These are phyloP conservation scores for Cancer borealis DNA, from an alignment of 2,888 invertebrate genomes.

Conservation along the genomic window DNA sequence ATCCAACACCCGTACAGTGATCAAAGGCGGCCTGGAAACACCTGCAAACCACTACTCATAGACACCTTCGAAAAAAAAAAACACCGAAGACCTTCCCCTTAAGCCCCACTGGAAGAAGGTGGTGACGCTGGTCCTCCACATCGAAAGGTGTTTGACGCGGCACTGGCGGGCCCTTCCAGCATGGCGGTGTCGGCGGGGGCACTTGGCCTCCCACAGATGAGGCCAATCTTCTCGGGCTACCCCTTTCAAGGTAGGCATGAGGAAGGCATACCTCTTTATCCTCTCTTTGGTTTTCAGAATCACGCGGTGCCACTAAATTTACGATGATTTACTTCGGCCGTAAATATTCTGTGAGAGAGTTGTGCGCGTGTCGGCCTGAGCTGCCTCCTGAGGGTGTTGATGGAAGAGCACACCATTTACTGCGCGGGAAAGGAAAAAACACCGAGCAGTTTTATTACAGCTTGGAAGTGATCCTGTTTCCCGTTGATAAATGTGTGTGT, in stretches of 20 bases:
- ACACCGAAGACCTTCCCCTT: background rate
- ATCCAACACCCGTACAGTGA: background rate
- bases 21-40: background rate
- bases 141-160: background rate
- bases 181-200: constrained; percentile 70
- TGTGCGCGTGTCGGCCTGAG: background rate
- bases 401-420: background rate
- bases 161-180: constrained; percentile 56
- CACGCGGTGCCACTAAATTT: constrained; percentile 27
- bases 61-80: background rate
- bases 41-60: background rate
- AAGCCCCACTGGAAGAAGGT: background rate
- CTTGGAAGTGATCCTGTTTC: constrained; percentile 30
- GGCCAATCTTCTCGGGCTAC: constrained; percentile 75
- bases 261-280: background rate
- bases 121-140: background rate
- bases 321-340: background rate
- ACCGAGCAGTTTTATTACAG: background rate
- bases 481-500: background rate
- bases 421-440: background rate
- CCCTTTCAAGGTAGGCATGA: constrained; percentile 72
- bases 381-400: constrained; percentile 29
- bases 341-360: background rate
- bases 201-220: constrained; percentile 70
- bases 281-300: constrained; percentile 30